These are phyloP conservation scores for Platycheirus rosarum DNA, from an alignment of 2,888 invertebrate species.

Conservation along the genomic window DNA sequence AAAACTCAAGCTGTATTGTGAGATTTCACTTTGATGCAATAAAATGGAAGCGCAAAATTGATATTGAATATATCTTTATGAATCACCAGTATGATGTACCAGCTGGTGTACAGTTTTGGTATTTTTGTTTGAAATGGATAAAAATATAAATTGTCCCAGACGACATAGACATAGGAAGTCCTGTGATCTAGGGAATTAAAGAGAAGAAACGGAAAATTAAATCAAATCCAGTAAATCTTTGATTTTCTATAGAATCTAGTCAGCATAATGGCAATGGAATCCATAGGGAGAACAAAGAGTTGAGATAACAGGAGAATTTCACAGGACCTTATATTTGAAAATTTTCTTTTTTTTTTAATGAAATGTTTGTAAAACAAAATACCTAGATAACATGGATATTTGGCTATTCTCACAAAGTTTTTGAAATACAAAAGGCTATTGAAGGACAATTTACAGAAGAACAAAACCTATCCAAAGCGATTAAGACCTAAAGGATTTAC, in stretches of 20 bases:
- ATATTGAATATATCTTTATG: conserved; percentile 57
- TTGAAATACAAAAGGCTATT: no score
- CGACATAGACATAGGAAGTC: background rate
- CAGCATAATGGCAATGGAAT: conserved; percentile 34
- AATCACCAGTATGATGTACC: conserved; percentile 15
- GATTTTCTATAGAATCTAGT: conserved; percentile 42
- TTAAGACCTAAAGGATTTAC: no score
- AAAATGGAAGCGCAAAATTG: conserved; percentile 48
- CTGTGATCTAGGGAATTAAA: conserved; percentile 5
- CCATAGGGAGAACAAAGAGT: background rate
- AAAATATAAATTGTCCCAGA: background rate
- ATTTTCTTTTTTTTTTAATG: no score
- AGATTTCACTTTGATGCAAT: conserved; percentile 27
- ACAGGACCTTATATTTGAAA: background rate
- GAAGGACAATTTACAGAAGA: no score
- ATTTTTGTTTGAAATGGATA: background rate
- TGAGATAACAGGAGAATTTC: conserved; percentile 3
- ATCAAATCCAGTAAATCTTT: conserved; percentile 53
- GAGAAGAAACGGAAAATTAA: conserved; percentile 64
- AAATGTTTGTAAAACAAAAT: no score
- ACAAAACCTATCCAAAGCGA: no score
- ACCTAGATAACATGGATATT: no score
- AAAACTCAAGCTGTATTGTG: conserved; percentile 34
- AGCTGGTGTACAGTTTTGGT: background rate
- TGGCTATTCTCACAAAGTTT: no score